Evolutionary conservation across 2,113 vertebrate genomes (phyloP).

Genomic region (Dipodomys spectabilis): DNA sequence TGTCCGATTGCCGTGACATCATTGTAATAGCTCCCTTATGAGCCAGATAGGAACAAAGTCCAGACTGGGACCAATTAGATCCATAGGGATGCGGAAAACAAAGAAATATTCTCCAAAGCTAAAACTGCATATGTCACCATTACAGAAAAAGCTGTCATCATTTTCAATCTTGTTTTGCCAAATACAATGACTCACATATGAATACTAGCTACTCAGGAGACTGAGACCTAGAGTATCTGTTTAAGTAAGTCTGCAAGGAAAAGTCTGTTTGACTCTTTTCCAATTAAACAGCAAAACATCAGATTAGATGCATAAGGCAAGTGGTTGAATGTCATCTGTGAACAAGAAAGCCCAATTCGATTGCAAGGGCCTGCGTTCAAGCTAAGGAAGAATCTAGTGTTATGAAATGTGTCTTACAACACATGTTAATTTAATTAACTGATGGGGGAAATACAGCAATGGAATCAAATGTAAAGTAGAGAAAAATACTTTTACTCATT

Average conservation of each 20-base stretch:
- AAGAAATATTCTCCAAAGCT: neutral
- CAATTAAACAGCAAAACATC: too few relatives aligned
- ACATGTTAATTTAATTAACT: neutral
- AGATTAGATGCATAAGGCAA: too few relatives aligned
- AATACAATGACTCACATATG: too few relatives aligned
- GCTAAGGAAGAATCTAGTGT: neutral
- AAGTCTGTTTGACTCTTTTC: too few relatives aligned
- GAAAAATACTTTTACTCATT: neutral
- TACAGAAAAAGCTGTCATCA: neutral
- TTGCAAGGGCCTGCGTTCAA: too few relatives aligned
- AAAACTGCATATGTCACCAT: neutral
- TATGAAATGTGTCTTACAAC: neutral
- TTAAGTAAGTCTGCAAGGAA: too few relatives aligned
- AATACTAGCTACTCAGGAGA: too few relatives aligned
- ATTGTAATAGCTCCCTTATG: neutral
- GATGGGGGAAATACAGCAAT: neutral
- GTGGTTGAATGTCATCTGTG: too few relatives aligned
- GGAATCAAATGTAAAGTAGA: neutral
- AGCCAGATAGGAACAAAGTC: neutral
- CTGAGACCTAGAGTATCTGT: too few relatives aligned
- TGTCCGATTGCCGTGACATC: neutral
- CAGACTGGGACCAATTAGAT: neutral
- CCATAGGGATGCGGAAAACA: neutral
- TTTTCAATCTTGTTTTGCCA: too few relatives aligned
- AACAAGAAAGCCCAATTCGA: too few relatives aligned